Conservation (phyloP, 2,797 vertebrate genomes). For the Karalla daura region DNA sequence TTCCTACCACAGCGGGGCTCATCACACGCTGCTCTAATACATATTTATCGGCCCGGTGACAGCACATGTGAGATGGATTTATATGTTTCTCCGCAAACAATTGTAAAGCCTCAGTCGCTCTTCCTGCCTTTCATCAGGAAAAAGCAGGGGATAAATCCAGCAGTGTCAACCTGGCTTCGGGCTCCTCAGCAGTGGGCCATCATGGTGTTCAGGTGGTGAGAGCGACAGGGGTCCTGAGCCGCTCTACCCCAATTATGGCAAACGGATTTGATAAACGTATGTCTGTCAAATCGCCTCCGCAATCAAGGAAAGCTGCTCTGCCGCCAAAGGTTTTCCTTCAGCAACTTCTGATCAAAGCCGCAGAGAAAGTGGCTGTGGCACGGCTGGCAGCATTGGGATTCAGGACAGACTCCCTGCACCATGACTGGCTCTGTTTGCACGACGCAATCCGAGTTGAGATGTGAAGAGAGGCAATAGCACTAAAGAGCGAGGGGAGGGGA, state of each 20-base stretch:
- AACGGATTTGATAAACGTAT: constrained; percentile 66
- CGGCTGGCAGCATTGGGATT: constrained; percentile 70
- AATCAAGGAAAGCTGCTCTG: constrained; percentile 53
- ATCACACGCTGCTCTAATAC: constrained; percentile 69
- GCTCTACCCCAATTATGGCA: constrained; percentile 56
- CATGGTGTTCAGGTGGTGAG: constrained; percentile 32
- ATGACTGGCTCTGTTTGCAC: constrained; percentile 70
- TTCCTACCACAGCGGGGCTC: constrained; percentile 68
- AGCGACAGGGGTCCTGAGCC: constrained; percentile 21
- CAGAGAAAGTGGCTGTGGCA: constrained; percentile 62
- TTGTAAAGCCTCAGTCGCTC: constrained; percentile 63
- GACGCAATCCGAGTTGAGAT: constrained; percentile 64
- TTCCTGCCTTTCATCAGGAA: constrained; percentile 60
- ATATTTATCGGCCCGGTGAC: constrained; percentile 75
- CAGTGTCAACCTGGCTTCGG: constrained; percentile 38
- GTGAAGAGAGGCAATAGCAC: constrained; percentile 66
- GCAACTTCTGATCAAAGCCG: constrained; percentile 75
- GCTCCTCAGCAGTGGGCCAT: constrained; percentile 55
- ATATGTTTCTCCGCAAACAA: constrained; percentile 75
- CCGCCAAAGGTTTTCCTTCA: constrained; percentile 57
- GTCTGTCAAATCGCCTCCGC: constrained; percentile 67
- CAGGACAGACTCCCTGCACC: constrained; percentile 60
- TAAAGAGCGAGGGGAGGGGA: constrained; percentile 63
- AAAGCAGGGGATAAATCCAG: constrained; percentile 57
- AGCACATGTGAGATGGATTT: constrained; percentile 67